A percentile compares a stretch with the other conserved stretches of the same genome.
Conservation (phyloP, 2,797 vertebrate genomes). For the Urosaurus nigricauda region DNA sequence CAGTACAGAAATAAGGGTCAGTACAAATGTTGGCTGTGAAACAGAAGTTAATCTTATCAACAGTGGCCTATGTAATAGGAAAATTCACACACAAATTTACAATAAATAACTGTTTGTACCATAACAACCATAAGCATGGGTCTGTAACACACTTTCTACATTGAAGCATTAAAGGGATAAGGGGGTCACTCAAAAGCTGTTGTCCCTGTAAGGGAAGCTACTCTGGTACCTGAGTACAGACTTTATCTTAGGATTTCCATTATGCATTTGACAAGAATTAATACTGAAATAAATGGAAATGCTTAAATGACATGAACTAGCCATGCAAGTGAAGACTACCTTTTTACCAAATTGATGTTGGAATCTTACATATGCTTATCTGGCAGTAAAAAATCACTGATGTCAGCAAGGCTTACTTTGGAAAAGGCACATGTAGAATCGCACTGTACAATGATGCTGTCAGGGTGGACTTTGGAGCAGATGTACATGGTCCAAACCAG, state of each 20-base stretch:
- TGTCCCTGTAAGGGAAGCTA: slow-evolving; percentile 6
- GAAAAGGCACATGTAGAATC: not conserved
- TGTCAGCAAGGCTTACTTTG: not conserved
- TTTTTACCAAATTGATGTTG: not conserved
- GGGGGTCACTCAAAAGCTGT: not conserved
- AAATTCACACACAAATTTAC: slow-evolving; percentile 19
- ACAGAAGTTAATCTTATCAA: not conserved
- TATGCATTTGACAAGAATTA: not conserved
- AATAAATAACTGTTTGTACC: not conserved
- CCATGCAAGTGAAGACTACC: not conserved
- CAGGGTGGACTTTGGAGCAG: not conserved
- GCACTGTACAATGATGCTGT: not conserved
- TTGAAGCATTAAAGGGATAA: not conserved
- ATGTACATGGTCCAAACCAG: not conserved
- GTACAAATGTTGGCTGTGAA: not conserved
- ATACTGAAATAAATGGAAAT: not conserved
- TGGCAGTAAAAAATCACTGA: not conserved
- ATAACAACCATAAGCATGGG: not conserved
- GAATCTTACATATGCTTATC: not conserved
- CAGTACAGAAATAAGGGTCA: not conserved
- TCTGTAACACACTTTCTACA: not conserved
- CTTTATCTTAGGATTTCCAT: not conserved
- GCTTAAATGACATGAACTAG: not conserved
- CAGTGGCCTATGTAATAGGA: not conserved
- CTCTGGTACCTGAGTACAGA: slow-evolving; percentile 19